Base-by-base conservation (phyloP, 1,140 invertebrate genomes). In the Scaptomyza pallida region DNA sequence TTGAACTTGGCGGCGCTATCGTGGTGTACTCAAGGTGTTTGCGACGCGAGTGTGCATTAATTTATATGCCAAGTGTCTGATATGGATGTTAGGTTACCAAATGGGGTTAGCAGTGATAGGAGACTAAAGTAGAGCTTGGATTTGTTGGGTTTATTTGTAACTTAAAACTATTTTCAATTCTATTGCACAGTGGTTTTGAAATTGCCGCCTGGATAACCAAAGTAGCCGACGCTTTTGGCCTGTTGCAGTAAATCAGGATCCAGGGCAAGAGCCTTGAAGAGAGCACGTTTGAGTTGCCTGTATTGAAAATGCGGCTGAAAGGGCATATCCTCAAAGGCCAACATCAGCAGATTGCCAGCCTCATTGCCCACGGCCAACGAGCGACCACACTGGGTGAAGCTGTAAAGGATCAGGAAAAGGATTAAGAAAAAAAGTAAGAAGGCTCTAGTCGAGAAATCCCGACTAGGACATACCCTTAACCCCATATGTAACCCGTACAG, bases 311-410 rank as follows among this genome's bases (percentile, higher is more conserved):
- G 95, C 1, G 95, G 93, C 0, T 94, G 92, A 75, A 95, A 93
- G 0, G 95, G 94, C 90, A 95, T 95, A 45, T 95, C 94, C 72
- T 94, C 93, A 6, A 96, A 92, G 68, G 94, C 93, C 70, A 94
- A 94, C 15, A 95, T 92, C 62, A 95, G 92, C 2, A 95, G 91
- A 35, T 92, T 91, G 1, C 95, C 95, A 13, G 92, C 81, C 4
- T 93, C 92, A 80, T 96, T 95, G 0, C 93, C 94, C 1, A 94
- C 93, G 3, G 95, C 92, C 5, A 96, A 81, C 52, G 95, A 95
- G 21, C 94, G 93, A 0, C 95, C 95, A 35, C 93, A 94, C 2
- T 89, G 64, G 0, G 94, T 94, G 80, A 96, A 95, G 40, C 93
- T 92, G 12, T 0, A 52, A 51, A 2, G 10, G 0, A 2, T 12